Base-by-base conservation (phyloP, 2,797 vertebrate genomes). In the Typhlichthys subterraneus region DNA sequence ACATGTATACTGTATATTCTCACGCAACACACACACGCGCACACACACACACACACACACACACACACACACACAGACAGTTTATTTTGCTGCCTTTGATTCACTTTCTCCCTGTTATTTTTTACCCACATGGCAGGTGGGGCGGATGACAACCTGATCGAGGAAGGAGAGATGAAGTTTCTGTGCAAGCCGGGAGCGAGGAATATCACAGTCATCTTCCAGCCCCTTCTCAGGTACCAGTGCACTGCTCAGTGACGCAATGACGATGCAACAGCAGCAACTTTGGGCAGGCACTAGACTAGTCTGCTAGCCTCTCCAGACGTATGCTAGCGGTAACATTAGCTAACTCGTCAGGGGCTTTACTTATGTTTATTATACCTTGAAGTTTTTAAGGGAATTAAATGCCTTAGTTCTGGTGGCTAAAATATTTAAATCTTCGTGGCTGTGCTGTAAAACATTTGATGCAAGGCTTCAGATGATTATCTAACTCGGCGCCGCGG, bases 171-270 rank as follows among this genome's bases (percentile, higher is more conserved):
- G 80, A 96, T 96, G 81, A 98, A 98, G 83, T 99, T 99, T 90
- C 94, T 99, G 72, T 99, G 97, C 82, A 99, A 98, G 79, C 97
- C 97, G 0, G 96, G 97, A 82, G 97, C 97, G 57, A 94, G 97
- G 75, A 99, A 99, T 84, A 99, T 99, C 79, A 98, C 97, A 0
- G 90, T 97, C 71, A 99, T 99, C 89, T 99, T 99, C 67, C 96
- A 99, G 80, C 97, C 97, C 14, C 93, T 99, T 70, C 93, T 98
- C 76, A 96, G 96, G 97, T 98, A 94, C 23, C 23, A 29, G 23
- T 29, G 23, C 15, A 1, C 7, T 38, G 12, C 29, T 3, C 13
- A 61, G 2, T n/a, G 29, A 61, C 19, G 13, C 8, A 29, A 8
- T 45, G 50, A 38, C 33, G 7, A 6, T 38, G 33, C 5, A 38